Percentiles rank a stretch among this genome's conserved stretches.
phyloP scores from a whole-genome alignment of 2,113 vertebrate species.

The Sylvia atricapilla region DNA sequence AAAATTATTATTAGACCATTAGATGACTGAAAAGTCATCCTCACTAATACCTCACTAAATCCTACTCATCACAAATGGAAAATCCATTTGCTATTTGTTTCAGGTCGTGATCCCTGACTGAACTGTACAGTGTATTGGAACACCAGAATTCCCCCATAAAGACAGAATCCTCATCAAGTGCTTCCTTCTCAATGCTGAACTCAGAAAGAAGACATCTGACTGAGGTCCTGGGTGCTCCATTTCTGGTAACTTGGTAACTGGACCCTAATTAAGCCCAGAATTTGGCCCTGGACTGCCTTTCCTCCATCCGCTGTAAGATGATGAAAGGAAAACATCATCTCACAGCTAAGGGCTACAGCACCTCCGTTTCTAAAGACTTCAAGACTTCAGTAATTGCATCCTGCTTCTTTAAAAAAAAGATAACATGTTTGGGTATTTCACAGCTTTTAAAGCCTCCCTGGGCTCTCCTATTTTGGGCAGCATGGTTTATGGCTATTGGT shows the following conservation, averaged over 20 bases:
- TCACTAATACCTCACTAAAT: slow-evolving; percentile 51
- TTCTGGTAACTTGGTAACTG: background rate
- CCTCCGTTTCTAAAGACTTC: background rate
- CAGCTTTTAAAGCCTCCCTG: slow-evolving; percentile 73
- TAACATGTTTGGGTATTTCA: slow-evolving; percentile 64
- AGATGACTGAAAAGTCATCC: slow-evolving; percentile 21
- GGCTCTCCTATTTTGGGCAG: slow-evolving; percentile 67
- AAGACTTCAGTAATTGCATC: slow-evolving; percentile 2
- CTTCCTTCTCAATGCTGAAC: background rate
- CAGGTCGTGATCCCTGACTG: background rate
- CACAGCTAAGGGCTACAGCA: background rate
- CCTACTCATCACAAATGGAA: slow-evolving; percentile 24
- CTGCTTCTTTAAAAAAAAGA: background rate
- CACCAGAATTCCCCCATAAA: background rate
- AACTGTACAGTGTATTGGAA: background rate
- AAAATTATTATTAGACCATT: slow-evolving; percentile 27
- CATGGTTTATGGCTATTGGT: slow-evolving; percentile 24
- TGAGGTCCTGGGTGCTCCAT: background rate
- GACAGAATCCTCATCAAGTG: background rate
- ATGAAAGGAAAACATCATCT: background rate
- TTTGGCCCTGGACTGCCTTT: background rate
- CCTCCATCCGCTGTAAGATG: background rate
- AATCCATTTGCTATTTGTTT: slow-evolving; percentile 18
- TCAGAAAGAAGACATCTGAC: background rate
- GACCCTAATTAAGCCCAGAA: background rate